Conservation (phyloP, 2,113 vertebrate species). For the Esox niger region DNA sequence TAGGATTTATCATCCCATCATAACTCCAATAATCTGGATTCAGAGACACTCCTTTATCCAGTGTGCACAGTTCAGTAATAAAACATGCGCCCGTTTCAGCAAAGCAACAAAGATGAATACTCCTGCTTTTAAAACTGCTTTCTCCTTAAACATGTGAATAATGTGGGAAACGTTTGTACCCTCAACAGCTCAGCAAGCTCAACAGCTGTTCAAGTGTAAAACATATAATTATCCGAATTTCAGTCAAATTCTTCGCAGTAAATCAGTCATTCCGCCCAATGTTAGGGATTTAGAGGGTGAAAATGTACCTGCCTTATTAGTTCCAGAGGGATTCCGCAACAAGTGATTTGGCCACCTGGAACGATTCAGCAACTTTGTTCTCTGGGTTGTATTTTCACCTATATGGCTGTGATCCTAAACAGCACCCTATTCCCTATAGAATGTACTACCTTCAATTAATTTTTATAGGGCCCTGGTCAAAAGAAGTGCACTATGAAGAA, state of each 20-base stretch:
- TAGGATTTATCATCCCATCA: background rate
- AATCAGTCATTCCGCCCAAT: constrained; percentile 72
- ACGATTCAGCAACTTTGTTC: constrained; percentile 65
- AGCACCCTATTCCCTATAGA: too few relatives aligned
- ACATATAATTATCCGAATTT: constrained; percentile 66
- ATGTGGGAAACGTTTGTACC: constrained; percentile 43
- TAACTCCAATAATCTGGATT: too few relatives aligned
- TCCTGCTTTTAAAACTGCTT: background rate
- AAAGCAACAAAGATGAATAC: background rate
- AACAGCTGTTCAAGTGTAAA: constrained; percentile 58
- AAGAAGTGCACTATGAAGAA: too few relatives aligned
- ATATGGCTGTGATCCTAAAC: constrained; percentile 25
- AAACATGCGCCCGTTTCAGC: background rate
- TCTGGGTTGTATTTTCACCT: constrained; percentile 47
- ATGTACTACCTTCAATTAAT: too few relatives aligned
- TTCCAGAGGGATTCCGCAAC: constrained; percentile 71
- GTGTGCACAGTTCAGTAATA: background rate
- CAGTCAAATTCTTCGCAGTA: constrained; percentile 64
- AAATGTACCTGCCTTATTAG: constrained; percentile 76
- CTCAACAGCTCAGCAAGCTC: constrained; percentile 33
- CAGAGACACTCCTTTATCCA: background rate
- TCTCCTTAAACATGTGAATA: constrained; percentile 24
- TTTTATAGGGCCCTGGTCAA: too few relatives aligned
- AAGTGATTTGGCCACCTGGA: constrained; percentile 75
- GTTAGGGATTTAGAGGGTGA: constrained; percentile 70